Percentiles rank a stretch among this genome's conserved stretches.
Conservation (phyloP, 2,888 invertebrate genomes). For the Sylvicola cinctus region DNA sequence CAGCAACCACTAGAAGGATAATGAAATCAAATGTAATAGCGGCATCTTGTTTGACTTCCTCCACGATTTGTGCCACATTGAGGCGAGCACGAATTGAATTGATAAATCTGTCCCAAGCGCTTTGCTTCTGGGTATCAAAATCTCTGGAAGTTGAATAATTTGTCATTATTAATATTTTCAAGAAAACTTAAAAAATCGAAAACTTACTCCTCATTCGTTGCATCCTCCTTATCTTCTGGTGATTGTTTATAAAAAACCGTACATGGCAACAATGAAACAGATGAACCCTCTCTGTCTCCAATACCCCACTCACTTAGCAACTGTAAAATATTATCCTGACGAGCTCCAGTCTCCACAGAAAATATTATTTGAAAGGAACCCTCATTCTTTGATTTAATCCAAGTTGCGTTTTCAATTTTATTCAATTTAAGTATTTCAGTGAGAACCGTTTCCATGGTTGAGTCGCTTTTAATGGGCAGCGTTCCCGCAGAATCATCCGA, state of each 20-base stretch:
- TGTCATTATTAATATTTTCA: neutral
- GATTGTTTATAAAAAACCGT: slow-evolving; percentile 30
- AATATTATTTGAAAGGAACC: slow-evolving; percentile 36
- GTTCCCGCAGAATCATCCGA: slow-evolving; percentile 5
- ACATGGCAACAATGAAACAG: slow-evolving; percentile 40
- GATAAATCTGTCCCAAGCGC: slow-evolving; percentile 39
- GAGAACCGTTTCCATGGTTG: slow-evolving; percentile 25
- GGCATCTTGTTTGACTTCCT: slow-evolving; percentile 44
- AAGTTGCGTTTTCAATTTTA: slow-evolving; percentile 32
- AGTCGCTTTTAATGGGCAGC: slow-evolving; percentile 12
- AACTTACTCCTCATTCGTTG: neutral
- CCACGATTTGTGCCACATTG: slow-evolving; percentile 51
- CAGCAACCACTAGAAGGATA: slow-evolving; percentile 46
- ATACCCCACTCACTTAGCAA: slow-evolving; percentile 37
- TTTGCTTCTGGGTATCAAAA: slow-evolving; percentile 12
- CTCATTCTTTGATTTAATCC: slow-evolving; percentile 30
- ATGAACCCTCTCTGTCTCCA: slow-evolving; percentile 34
- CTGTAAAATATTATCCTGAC: slow-evolving; percentile 34
- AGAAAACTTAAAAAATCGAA: neutral
- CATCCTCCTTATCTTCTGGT: slow-evolving; percentile 8
- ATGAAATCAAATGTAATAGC: slow-evolving; percentile 57
- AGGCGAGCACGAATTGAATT: slow-evolving; percentile 41
- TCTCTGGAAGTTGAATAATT: neutral
- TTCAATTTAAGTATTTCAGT: slow-evolving; percentile 30
- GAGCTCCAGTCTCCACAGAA: slow-evolving; percentile 32